Evolutionary conservation across 2,113 vertebrate genomes (phyloP), one percentile per base, ranked within the genome.

Genomic region (Spilogale gracilis): DNA sequence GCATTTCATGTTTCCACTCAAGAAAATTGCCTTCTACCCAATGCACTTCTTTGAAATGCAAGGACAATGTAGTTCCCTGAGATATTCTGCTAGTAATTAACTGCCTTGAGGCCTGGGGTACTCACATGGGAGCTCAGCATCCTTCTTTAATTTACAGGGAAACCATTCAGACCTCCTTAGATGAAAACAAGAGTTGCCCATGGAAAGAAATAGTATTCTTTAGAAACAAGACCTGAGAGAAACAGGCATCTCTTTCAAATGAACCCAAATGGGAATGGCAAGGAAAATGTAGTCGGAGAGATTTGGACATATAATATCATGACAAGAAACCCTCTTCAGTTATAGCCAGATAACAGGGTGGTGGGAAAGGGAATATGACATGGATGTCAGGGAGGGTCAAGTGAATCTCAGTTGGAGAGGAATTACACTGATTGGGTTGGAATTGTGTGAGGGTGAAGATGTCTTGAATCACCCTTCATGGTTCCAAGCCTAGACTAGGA

Each of bases 191-290:
- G 38, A 61, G 32, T 48, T 71, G 38, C 56, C 91, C 20, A 3
- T 86, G 95, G 78, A 83, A 97, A 97, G 69, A 96, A 96, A 93
- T 78, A 58, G n/a, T 61, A n/a, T 87, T 71, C 60, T 96, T 96
- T 69, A 87, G 69, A 94, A 98, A 94, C 3, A 67, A 71, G 76
- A 90, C 23, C 82, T 12, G 38, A 95, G 93, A 96, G 43, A 73
- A 73, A 50, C 32, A 61, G 74, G n/a, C 5, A 54, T 85, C 63
- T 32, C 65, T 54, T 89, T 88, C 60, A 93, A 45, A 88, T 74
- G 61, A 92, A 65, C 50, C 10, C 3, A 96, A 84, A 61, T 43
- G 60, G 58, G 82, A 96, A 90, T 69, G 48, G 58, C 83, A 80
- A 96, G 87, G 61, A 48, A 91, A 50, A 54, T 60, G 58, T 3